Evolutionary conservation across 2,888 invertebrate genomes (phyloP), one percentile per base, ranked within the genome.

Genomic region (Cheilosia impressa): DNA sequence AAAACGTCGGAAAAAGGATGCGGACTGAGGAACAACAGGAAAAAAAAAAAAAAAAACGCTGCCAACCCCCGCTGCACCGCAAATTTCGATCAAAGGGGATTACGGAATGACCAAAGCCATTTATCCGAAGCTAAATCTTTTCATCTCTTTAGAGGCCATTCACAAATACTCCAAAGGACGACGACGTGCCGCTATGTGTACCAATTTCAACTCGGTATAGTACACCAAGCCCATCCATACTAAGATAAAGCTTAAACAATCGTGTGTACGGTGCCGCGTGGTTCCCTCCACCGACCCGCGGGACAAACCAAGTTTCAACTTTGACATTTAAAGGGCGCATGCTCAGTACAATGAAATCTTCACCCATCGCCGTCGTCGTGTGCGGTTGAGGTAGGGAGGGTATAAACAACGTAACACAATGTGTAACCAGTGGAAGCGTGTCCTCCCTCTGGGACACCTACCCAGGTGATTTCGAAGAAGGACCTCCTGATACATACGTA

Each of bases 91-190:
- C 79, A 71, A 76, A 76, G 62, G 31, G 66, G 75, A 76, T 84
- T 84, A 75, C 80, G 24, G 69, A 75, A 80, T 84, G 80, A 84
- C 84, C 84, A 71, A 66, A 80, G 71, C 60, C 80, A 84, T 84
- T 75, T 75, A 79, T 79, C 65, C 72, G 24, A 79, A 72, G 78
- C 71, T 72, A 84, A 84, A 84, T 84, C 84, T 80, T 80, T 84
- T 84, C 84, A 84, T 84, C 80, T 75, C 84, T 76, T 76, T 80
- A 75, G 80, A 84, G 84, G 80, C 80, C 84, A 80, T 84, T 84
- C 80, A 84, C 66, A 76, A 84, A 84, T 80, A 75, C 80, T 84
- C 80, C 55, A 80, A 80, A 76, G 75, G 80, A 80, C 75, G 75
- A 76, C 84, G 84, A 83, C 83, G 57, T 79, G 66, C 57, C 50